Conservation (phyloP, 2,888 invertebrate species). For the Phymatocera aterrima region DNA sequence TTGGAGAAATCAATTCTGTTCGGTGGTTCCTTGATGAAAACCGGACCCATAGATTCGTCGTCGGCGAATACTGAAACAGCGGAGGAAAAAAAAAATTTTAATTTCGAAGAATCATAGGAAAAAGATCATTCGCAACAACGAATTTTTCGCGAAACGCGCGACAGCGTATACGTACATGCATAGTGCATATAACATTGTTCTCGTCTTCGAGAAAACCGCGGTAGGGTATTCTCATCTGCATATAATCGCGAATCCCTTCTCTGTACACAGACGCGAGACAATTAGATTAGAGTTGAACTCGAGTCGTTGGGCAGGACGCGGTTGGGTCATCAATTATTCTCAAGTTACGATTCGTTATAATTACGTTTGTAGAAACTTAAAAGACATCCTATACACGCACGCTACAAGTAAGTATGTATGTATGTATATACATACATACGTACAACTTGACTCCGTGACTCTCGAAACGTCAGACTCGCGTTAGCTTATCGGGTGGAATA, state of each 20-base stretch:
- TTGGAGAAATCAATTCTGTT: conserved; percentile 96
- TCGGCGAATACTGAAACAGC: conserved; percentile 74
- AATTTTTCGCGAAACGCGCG: too few relatives aligned
- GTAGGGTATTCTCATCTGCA: too few relatives aligned
- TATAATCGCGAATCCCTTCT: not conserved
- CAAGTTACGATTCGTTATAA: not conserved
- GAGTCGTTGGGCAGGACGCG: not conserved
- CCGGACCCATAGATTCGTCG: conserved; percentile 91
- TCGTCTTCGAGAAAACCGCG: too few relatives aligned
- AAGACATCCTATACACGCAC: too few relatives aligned
- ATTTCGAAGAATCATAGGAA: not conserved
- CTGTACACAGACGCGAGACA: not conserved
- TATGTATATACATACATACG: not conserved
- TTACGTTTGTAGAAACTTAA: too few relatives aligned
- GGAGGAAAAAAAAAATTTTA: not conserved
- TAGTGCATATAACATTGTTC: too few relatives aligned
- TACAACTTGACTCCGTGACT: not conserved
- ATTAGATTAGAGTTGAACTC: not conserved
- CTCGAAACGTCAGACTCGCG: not conserved
- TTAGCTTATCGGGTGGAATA: conserved; percentile 8
- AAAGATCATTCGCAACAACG: not conserved
- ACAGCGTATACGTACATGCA: too few relatives aligned
- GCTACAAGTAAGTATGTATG: not conserved
- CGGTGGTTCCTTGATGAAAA: conserved; percentile 93
- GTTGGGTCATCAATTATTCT: not conserved